Base-by-base conservation (phyloP, 2,888 invertebrate genomes). In the Drosophila lacicola region DNA sequence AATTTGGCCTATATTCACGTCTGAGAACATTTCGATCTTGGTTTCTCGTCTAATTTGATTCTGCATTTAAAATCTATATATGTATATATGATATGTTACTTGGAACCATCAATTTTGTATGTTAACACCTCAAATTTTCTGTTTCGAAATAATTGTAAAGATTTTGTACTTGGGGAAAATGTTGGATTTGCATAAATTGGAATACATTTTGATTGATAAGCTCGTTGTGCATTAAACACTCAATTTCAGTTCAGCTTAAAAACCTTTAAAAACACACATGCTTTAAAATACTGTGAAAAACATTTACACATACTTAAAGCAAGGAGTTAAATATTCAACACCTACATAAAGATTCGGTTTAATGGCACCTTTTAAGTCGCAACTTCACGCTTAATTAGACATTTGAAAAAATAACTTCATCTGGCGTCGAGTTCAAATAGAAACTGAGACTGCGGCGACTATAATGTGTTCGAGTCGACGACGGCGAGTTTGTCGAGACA, bases 371-470 rank as follows among this genome's bases (percentile, higher is more conserved):
- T 67, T 78, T 74, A 81, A 80, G 74, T 60, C 64, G 42, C 66
- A 73, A 82, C 79, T 85, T 85, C 88, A 84, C 85, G 84, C 80
- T 82, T 85, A 80, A 84, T 84, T 84, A 84, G 77, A 63, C 72
- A 67, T 69, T 70, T 78, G 73, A 60, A 78, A 69, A 80, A 81
- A 86, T 81, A 70, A 81, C 86, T 86, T 69, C 47, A 86, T 81
- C 71, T 54, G 65, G 56, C 58, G 60, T 55, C 47, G 46, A 49
- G 51, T 14, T 70, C 8, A 50, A 46, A 34, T 17, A 21, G 39
- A 37, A 49, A 51, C 42, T 17, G 36, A 46, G 19, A 45, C 56
- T 10, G 47, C 33, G 63, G n/a, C n/a, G 53, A 34, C 53, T 53
- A 53, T 49, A 64, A 49, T 49, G 57, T 56, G 78, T 44, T 60